phyloP scores from a whole-genome alignment of 2,113 vertebrate species.

The Cottus gobio region DNA sequence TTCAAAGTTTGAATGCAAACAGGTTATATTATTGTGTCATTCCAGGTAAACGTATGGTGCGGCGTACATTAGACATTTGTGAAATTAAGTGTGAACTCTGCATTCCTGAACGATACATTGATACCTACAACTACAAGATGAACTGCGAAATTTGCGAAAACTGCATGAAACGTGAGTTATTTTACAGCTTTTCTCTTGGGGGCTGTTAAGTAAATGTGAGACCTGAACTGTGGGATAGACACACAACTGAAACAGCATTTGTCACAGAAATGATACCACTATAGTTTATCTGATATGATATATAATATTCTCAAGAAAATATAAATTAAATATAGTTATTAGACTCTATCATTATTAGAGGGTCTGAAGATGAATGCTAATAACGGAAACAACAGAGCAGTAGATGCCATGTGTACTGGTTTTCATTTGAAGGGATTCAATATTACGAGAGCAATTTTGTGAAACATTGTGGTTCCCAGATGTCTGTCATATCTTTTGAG shows the following conservation, averaged over 20 bases:
- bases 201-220: neutral
- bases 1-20: neutral
- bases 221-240: neutral
- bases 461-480: neutral
- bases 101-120: accelerated
- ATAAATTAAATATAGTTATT: neutral
- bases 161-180: conserved; percentile 66
- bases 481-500: neutral
- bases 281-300: neutral
- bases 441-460: neutral
- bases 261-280: neutral
- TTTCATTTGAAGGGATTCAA: neutral
- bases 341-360: neutral
- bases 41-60: conserved; percentile 2
- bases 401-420: neutral
- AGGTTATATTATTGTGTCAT: conserved; percentile 11
- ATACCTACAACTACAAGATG: neutral
- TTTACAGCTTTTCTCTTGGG: conserved; percentile 1
- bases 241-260: neutral
- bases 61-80: accelerated
- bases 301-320: neutral
- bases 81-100: accelerated
- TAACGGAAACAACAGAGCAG: neutral
- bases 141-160: conserved; percentile 17
- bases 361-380: neutral